phyloP scores from a whole-genome alignment of 92 coral and sea anemone species.

The Zoanthus gigantus region DNA sequence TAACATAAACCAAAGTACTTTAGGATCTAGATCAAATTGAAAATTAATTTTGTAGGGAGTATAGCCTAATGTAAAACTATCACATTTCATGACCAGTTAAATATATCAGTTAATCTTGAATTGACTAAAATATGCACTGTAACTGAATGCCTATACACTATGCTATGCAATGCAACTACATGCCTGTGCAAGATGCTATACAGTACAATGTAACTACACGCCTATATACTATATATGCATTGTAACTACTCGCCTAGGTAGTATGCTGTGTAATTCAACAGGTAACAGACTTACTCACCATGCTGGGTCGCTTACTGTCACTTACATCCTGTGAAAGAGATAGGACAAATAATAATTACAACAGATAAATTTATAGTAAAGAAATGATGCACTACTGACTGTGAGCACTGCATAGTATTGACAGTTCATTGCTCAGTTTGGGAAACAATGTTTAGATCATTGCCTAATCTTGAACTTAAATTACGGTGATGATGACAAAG shows the following conservation, averaged over 20 bases:
- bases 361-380: no score
- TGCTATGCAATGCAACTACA: background rate
- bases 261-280: background rate
- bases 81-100: background rate
- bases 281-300: background rate
- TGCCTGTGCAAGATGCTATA: background rate
- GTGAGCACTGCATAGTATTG: no score
- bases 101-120: background rate
- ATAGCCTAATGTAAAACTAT: background rate
- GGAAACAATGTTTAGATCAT: no score
- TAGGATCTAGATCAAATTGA: no score
- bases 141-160: background rate
- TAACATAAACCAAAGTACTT: no score
- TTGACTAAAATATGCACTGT: background rate
- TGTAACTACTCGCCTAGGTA: background rate
- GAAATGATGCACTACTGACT: no score
- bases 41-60: no score
- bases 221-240: background rate
- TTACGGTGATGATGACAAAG: no score
- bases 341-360: background rate
- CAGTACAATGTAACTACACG: background rate
- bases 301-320: background rate
- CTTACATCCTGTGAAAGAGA: background rate
- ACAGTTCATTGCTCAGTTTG: no score
- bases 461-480: no score